Base-by-base conservation (phyloP, 2,888 invertebrate genomes). In the Willowsia nigromaculata region DNA sequence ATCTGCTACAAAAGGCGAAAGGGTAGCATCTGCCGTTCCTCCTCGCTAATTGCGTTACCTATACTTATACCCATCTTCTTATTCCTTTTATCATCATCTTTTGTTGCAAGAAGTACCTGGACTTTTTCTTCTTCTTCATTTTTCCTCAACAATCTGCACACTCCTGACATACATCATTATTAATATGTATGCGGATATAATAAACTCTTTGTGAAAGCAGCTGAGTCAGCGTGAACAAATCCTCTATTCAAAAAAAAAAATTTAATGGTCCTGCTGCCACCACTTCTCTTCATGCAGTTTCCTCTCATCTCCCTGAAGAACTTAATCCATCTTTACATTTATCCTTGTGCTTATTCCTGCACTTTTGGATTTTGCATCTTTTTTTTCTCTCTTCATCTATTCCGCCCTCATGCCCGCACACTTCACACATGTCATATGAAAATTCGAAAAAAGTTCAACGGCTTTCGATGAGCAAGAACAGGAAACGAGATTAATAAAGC, bases 141-240 rank as follows among this genome's bases (percentile, higher is more conserved):
- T 5, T 71, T n/a, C 30, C 59, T 59, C 33, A 71, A 71, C 71
- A 71, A 71, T 71, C 71, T 71, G 71, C 71, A 71, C 71, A 71
- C 71, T 25, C 11, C 53, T 18, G 18, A 13, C 43, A 43, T 43
- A 13, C 43, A 43, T 43, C 11, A 13, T 43, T 43, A 43, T 43
- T 43, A 43, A 1, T 43, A 43, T 43, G 43, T n/a, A 3, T 43
- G 43, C 43, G 43, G 11, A 22, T 65, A 18, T 74, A 74, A 74
- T 74, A 22, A n/a, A 37, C 40, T n/a, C n/a, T n/a, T n/a, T n/a
- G n/a, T 18, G 40, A 71, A 71, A 71, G 68, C 68, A 71, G 68
- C 68, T 71, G 68, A 71, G 68, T 71, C 68, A 71, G 68, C 27
- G 47, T 9, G 37, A 65, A 27, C 9, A 68, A 43, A 74, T 43